Percentiles rank a stretch among this genome's conserved stretches.
Conservation (phyloP, 2,797 vertebrate species). For the Notolabrus celidotus region DNA sequence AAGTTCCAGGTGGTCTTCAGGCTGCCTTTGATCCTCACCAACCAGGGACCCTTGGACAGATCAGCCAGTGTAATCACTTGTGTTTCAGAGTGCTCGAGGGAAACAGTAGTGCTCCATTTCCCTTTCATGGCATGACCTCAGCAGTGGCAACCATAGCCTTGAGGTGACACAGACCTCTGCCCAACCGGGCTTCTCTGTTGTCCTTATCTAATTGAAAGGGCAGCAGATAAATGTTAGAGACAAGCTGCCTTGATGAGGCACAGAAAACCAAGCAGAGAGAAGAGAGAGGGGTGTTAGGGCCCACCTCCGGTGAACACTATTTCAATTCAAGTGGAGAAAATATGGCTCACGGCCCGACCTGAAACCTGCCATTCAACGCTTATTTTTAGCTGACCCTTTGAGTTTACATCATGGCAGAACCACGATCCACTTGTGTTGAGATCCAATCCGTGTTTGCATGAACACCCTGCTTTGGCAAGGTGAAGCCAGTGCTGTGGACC, state of each 20-base stretch:
- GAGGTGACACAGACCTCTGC: constrained; percentile 74
- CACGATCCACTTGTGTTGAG: constrained; percentile 43
- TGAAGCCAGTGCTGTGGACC: constrained; percentile 60
- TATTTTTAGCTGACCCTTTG: constrained; percentile 70
- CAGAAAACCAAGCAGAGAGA: constrained; percentile 65
- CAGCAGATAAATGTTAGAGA: constrained; percentile 82
- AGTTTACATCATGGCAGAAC: constrained; percentile 62
- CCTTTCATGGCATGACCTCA: constrained; percentile 81
- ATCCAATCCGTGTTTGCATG: constrained; percentile 52
- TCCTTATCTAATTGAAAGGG: constrained; percentile 84
- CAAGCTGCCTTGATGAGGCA: constrained; percentile 63
- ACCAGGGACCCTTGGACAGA: constrained; percentile 72
- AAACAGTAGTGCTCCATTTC: constrained; percentile 82
- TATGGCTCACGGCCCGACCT: constrained; percentile 53
- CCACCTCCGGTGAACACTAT: constrained; percentile 73
- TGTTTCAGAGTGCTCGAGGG: constrained; percentile 74
- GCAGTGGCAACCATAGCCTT: constrained; percentile 69
- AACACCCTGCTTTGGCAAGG: constrained; percentile 48
- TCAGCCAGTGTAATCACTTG: constrained; percentile 79
- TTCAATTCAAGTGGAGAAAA: constrained; percentile 65
- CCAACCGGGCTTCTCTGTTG: constrained; percentile 81
- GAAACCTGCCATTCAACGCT: constrained; percentile 64
- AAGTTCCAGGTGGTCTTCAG: constrained; percentile 79
- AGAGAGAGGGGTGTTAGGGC: constrained; percentile 60
- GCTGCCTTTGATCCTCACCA: constrained; percentile 80